Conservation (phyloP, 2,888 invertebrate species). For the Ptilodon capucinus region DNA sequence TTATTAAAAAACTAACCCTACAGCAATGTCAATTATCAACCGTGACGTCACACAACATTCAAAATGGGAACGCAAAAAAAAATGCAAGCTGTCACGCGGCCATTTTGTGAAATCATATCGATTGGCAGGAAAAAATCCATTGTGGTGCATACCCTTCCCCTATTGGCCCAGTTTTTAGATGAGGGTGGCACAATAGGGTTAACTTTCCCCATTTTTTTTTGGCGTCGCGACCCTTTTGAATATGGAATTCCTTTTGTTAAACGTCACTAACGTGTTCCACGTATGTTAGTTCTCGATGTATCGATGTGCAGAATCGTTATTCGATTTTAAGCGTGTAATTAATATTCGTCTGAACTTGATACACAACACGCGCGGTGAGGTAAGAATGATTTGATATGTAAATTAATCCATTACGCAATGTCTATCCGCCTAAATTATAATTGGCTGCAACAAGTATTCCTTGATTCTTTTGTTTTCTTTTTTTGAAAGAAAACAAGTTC, state of each 20-base stretch:
- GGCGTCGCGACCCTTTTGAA: slow-evolving; percentile 53
- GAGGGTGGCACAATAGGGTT: slow-evolving; percentile 68
- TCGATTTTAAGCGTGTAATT: slow-evolving; percentile 30
- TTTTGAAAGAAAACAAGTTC: too few relatives aligned
- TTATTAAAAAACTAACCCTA: too few relatives aligned
- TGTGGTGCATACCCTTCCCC: slow-evolving; percentile 63
- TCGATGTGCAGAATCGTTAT: background rate
- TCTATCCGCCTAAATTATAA: background rate
- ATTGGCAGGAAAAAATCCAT: slow-evolving; percentile 78
- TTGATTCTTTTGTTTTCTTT: background rate
- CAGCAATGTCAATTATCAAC: too few relatives aligned
- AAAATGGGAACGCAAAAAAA: slow-evolving; percentile 33
- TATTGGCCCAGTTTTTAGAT: slow-evolving; percentile 78
- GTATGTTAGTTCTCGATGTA: background rate
- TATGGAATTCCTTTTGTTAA: slow-evolving; percentile 54
- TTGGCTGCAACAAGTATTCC: background rate
- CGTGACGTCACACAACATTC: slow-evolving; percentile 36
- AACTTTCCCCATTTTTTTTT: slow-evolving; percentile 72
- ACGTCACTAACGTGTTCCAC: slow-evolving; percentile 43
- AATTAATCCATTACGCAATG: background rate
- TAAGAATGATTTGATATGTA: slow-evolving; percentile 17
- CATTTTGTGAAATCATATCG: slow-evolving; percentile 76
- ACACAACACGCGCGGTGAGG: slow-evolving; percentile 20
- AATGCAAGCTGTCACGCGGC: slow-evolving; percentile 49
- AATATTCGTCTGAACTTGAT: slow-evolving; percentile 12